phyloP scores from a whole-genome alignment of 2,888 invertebrate species.

The Brenthis daphne region DNA sequence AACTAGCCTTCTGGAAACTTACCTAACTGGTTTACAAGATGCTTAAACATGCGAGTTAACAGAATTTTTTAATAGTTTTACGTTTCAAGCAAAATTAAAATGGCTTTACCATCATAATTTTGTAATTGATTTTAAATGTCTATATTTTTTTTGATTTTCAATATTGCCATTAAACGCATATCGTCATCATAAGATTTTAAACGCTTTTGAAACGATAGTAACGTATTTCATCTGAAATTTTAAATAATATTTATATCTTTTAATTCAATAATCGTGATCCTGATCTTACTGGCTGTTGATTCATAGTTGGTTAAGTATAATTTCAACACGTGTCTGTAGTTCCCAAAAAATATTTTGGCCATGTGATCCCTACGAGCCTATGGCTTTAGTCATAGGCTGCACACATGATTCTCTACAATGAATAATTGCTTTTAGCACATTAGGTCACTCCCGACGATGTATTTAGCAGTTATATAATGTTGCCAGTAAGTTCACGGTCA shows the following conservation, averaged over 20 bases:
- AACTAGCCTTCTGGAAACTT: conserved; percentile 29
- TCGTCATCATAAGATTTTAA: too few relatives aligned
- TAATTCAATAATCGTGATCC: too few relatives aligned
- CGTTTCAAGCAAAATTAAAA: conserved; percentile 28
- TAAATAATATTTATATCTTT: too few relatives aligned
- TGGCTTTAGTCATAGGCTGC: conserved; percentile 23
- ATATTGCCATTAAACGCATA: too few relatives aligned
- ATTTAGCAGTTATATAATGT: conserved; percentile 23
- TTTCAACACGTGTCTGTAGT: conserved; percentile 6
- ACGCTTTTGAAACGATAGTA: too few relatives aligned
- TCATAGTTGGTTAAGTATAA: conserved; percentile 10
- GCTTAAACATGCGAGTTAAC: conserved; percentile 29
- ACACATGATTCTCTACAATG: conserved; percentile 20
- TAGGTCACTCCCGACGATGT: conserved; percentile 28
- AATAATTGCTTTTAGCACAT: conserved; percentile 28
- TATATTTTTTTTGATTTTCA: not conserved
- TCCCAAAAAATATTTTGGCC: conserved; percentile 15
- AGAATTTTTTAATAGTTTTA: conserved; percentile 32
- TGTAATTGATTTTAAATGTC: not conserved
- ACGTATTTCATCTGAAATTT: too few relatives aligned
- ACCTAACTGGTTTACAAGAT: conserved; percentile 34
- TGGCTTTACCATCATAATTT: conserved; percentile 24
- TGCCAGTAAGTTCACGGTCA: conserved; percentile 32
- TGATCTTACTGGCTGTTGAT: not conserved
- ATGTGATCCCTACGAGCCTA: conserved; percentile 20